Percentiles rank a stretch among this genome's conserved stretches.
phyloP scores from a whole-genome alignment of 2,888 invertebrate species.

The Hermodice carunculata region DNA sequence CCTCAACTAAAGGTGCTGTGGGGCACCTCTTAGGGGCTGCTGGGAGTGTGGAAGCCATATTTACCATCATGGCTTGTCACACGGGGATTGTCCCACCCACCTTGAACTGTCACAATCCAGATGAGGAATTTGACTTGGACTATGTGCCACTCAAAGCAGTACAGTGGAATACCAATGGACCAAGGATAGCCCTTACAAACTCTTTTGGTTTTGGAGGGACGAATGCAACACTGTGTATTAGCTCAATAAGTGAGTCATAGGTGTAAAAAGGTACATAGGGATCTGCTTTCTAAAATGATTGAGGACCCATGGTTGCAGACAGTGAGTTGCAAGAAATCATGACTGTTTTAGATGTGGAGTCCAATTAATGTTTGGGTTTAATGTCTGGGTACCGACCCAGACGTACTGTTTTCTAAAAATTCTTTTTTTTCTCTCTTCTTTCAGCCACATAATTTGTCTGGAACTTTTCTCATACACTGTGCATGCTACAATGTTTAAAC shows the following conservation, averaged over 20 bases:
- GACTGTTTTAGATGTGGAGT: too few species aligned
- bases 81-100: slow-evolving; percentile 87
- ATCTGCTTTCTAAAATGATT: too few species aligned
- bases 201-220: slow-evolving; percentile 99
- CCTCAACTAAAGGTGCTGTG: slow-evolving; percentile 95
- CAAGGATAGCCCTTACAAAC: slow-evolving; percentile 87
- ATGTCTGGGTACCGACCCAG: too few species aligned
- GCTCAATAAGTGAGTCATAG: slow-evolving; percentile 8
- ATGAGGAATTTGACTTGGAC: slow-evolving; percentile 75
- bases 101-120: slow-evolving; percentile 83
- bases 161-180: slow-evolving; percentile 73
- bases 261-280: too few species aligned
- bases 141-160: slow-evolving; percentile 77
- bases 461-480: too few species aligned
- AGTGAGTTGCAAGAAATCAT: too few species aligned
- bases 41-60: slow-evolving; percentile 92
- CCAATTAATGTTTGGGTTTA: too few species aligned
- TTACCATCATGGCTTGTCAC: slow-evolving; percentile 85
- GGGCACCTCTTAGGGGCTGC: slow-evolving; percentile 97
- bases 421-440: too few species aligned
- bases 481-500: too few species aligned
- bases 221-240: slow-evolving; percentile 80
- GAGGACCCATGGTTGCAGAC: too few species aligned
- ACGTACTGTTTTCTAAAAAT: too few species aligned
- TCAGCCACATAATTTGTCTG: too few species aligned